Percentiles rank a stretch among this genome's conserved stretches.
Conservation (phyloP, 2,113 vertebrate species). For the Pogonocichla stellata region DNA sequence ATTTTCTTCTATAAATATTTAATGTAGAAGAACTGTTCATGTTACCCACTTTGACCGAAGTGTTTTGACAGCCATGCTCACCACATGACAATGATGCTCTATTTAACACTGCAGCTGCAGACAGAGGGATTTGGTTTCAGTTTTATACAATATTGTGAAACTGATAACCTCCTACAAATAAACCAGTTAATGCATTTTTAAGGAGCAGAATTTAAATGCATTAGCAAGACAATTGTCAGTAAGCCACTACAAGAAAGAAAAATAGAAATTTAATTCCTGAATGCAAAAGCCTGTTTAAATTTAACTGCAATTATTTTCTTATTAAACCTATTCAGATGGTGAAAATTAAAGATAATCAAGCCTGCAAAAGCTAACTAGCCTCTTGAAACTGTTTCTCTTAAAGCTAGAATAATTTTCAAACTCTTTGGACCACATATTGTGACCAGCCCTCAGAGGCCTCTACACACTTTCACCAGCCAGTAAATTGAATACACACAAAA, state of each 20-base stretch:
- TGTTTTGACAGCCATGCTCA: constrained; percentile 69
- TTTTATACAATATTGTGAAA: constrained; percentile 47
- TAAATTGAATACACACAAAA: background rate
- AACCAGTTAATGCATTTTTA: constrained; percentile 16
- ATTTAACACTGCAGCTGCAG: constrained; percentile 62
- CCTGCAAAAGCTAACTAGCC: background rate
- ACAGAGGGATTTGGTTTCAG: constrained; percentile 47
- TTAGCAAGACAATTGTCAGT: background rate
- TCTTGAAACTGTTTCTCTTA: background rate
- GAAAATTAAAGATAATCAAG: background rate
- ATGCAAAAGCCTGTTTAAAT: background rate
- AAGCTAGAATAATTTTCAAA: background rate
- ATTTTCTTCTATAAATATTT: constrained; percentile 68
- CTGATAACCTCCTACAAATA: constrained; percentile 17
- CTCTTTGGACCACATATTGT: background rate
- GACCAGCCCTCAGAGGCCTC: background rate
- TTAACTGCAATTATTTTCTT: background rate
- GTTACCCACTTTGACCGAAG: constrained; percentile 39
- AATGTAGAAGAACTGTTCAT: constrained; percentile 38
- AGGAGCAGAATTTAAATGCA: constrained; percentile 1
- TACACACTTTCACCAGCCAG: background rate
- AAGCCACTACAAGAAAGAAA: background rate
- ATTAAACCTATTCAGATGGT: background rate
- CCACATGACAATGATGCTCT: constrained; percentile 60
- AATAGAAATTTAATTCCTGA: background rate